A percentile compares a stretch with the other conserved stretches of the same genome.
phyloP scores from a whole-genome alignment of 2,888 invertebrate species.

The Toxonevra muliebris region DNA sequence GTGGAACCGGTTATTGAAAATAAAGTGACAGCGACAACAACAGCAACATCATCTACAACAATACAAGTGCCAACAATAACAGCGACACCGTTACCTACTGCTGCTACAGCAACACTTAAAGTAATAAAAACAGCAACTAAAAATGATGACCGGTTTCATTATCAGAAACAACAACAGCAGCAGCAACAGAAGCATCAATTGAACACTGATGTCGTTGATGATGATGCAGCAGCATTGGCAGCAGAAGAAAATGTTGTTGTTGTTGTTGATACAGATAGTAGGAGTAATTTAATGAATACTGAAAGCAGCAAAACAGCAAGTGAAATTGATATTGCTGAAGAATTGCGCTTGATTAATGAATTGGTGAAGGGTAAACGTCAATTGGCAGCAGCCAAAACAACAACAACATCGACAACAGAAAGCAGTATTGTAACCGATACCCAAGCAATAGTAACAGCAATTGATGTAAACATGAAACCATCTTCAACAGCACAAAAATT shows the following conservation, averaged over 20 bases:
- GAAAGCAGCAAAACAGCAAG: slow-evolving; percentile 35
- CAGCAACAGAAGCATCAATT: slow-evolving; percentile 15
- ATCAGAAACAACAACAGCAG: slow-evolving; percentile 9
- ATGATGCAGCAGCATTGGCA: not conserved
- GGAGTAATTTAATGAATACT: not conserved
- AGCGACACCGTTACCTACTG: slow-evolving; percentile 42
- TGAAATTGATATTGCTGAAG: slow-evolving; percentile 53
- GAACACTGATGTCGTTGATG: not conserved
- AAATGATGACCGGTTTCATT: slow-evolving; percentile 55
- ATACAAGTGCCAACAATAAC: slow-evolving; percentile 8
- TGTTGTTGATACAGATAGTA: not conserved
- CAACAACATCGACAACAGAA: slow-evolving; percentile 37
- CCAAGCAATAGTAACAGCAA: slow-evolving; percentile 33
- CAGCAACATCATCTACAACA: slow-evolving; percentile 28
- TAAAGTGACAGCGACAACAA: slow-evolving; percentile 21
- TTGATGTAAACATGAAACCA: not conserved
- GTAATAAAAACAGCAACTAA: slow-evolving; percentile 11
- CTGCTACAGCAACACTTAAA: slow-evolving; percentile 22
- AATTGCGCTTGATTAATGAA: slow-evolving; percentile 58
- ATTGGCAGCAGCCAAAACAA: slow-evolving; percentile 38
- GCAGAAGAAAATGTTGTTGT: not conserved
- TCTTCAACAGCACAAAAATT: slow-evolving; percentile 16
- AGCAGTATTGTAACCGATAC: no score
- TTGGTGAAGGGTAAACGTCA: slow-evolving; percentile 56
- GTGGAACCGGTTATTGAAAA: slow-evolving; percentile 54